A percentile compares a stretch with the other conserved stretches of the same genome.
phyloP scores from a whole-genome alignment of 2,888 invertebrate species.

The Pegoplata infirma region DNA sequence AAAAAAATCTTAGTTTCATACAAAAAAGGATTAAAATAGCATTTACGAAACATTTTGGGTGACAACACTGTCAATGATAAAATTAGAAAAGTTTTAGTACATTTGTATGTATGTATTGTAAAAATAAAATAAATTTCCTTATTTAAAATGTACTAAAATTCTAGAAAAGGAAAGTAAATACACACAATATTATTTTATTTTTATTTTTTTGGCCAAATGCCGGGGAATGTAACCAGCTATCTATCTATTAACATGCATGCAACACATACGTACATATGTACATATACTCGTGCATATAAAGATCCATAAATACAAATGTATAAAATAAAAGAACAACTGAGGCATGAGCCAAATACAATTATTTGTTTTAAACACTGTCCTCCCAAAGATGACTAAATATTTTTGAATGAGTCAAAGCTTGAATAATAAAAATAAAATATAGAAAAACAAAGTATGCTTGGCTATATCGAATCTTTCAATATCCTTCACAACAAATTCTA shows the following conservation, averaged over 20 bases:
- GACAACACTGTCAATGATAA: constrained; percentile 34
- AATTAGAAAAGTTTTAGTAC: constrained; percentile 36
- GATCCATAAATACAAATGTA: neutral
- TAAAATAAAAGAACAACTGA: constrained; percentile 14
- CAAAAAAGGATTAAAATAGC: constrained; percentile 26
- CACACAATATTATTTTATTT: no score
- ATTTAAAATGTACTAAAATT: constrained; percentile 47
- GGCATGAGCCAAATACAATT: constrained; percentile 35
- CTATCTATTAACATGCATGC: constrained; percentile 10
- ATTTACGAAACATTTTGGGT: constrained; percentile 10
- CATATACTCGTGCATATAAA: neutral
- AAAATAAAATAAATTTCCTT: constrained; percentile 51
- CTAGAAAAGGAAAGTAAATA: constrained; percentile 61
- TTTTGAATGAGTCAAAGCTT: constrained; percentile 44
- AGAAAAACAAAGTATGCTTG: neutral
- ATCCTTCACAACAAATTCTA: no score
- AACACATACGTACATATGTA: neutral
- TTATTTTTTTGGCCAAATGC: constrained; percentile 53
- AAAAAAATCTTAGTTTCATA: no score
- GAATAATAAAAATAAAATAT: neutral
- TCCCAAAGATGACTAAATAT: constrained; percentile 31
- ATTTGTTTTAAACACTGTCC: constrained; percentile 35
- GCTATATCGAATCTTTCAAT: no score
- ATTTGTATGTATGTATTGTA: no score
- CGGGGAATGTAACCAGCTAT: constrained; percentile 53